Percentiles rank a stretch among this genome's conserved stretches.
phyloP scores from a whole-genome alignment of 2,797 vertebrate species.

The Ficedula albicollis region DNA sequence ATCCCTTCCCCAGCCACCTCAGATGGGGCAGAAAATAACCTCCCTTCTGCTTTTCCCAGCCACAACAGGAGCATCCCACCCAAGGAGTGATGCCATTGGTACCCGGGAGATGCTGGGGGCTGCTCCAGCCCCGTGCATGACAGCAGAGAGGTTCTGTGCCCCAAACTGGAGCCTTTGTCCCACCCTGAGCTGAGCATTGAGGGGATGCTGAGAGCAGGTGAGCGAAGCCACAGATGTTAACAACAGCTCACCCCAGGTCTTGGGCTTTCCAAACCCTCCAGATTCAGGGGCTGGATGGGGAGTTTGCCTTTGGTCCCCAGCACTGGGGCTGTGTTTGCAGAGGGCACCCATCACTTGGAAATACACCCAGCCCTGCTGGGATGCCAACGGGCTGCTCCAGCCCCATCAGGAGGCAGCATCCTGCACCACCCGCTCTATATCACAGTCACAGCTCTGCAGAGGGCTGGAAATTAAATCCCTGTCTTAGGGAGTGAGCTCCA shows the following conservation, averaged over 20 bases:
- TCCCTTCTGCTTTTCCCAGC: not conserved
- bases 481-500: not conserved
- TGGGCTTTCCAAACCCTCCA: not conserved
- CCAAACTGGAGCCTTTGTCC: not conserved
- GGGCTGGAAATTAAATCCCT: constrained; percentile 19
- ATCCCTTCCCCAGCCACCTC: not conserved
- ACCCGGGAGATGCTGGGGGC: not conserved
- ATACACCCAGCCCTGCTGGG: fast-evolving
- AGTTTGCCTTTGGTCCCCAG: not conserved
- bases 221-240: not conserved
- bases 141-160: not conserved
- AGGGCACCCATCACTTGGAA: not conserved
- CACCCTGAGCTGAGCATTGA: not conserved
- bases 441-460: constrained; percentile 7
- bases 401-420: not conserved
- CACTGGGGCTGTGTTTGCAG: not conserved
- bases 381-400: not conserved
- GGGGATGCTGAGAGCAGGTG: not conserved
- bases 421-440: fast-evolving
- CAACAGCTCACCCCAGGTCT: fast-evolving
- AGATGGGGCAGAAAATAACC: not conserved
- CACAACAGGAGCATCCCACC: not conserved
- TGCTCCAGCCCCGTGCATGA: not conserved
- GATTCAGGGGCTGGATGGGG: not conserved
- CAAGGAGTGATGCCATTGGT: fast-evolving